Percentiles rank a stretch among this genome's conserved stretches.
phyloP scores from a whole-genome alignment of 1,140 invertebrate genomes.

The Zeugodacus cucurbitae region DNA sequence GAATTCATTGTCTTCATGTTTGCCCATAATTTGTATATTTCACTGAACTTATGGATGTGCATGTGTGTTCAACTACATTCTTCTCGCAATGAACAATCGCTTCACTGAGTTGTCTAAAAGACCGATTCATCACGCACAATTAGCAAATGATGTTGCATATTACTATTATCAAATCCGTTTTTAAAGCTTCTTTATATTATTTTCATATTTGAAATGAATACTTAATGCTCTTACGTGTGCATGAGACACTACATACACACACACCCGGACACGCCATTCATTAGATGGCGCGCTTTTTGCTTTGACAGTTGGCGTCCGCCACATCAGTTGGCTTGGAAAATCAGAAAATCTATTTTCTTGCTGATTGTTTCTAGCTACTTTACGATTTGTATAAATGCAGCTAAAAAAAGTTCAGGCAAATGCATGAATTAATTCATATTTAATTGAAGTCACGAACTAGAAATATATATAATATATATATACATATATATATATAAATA shows the following conservation, averaged over 20 bases:
- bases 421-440: neutral
- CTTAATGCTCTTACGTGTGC: neutral
- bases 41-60: neutral
- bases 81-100: neutral
- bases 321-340: neutral
- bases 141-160: slow-evolving; percentile 41
- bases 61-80: neutral
- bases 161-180: neutral
- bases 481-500: neutral
- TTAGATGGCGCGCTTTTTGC: neutral
- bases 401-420: neutral
- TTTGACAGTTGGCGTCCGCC: neutral
- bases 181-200: neutral
- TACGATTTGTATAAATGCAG: too few species aligned
- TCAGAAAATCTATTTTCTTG: neutral
- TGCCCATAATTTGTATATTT: neutral
- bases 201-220: neutral
- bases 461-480: neutral
- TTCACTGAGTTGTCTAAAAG: neutral
- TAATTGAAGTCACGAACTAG: neutral
- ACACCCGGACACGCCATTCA: neutral
- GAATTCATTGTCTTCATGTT: neutral
- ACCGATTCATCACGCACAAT: slow-evolving; percentile 39
- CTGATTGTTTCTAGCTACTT: neutral
- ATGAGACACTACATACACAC: neutral